phyloP scores from a whole-genome alignment of 1,140 invertebrate species.

The Pseudobourletiella spinata region DNA sequence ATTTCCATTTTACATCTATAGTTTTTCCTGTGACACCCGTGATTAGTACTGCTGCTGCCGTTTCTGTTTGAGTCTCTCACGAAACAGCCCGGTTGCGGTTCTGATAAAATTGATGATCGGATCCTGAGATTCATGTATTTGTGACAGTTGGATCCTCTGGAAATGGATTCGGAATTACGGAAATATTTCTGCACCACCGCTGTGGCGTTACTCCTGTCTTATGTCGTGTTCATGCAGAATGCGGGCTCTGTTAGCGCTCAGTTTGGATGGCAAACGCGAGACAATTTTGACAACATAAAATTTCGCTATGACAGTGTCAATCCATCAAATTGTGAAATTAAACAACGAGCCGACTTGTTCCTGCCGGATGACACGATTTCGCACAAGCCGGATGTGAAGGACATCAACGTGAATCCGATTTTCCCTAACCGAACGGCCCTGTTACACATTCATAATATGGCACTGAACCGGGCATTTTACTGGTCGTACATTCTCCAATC shows the following conservation, averaged over 20 bases:
- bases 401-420: constrained; percentile 87
- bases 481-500: constrained; percentile 93
- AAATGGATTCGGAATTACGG: too few species aligned
- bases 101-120: too few species aligned
- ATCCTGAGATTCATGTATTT: too few species aligned
- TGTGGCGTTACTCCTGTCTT: background rate
- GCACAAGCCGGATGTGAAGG: constrained; percentile 87
- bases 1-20: too few species aligned
- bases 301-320: constrained; percentile 66
- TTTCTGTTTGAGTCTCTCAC: too few species aligned
- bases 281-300: constrained; percentile 80
- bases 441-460: constrained; percentile 91
- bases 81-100: too few species aligned
- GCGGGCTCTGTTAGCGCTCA: constrained; percentile 48
- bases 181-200: background rate
- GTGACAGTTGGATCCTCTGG: too few species aligned
- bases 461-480: constrained; percentile 84
- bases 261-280: constrained; percentile 78
- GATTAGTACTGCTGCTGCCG: too few species aligned
- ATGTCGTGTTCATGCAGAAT: background rate
- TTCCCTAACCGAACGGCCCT: constrained; percentile 89
- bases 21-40: too few species aligned
- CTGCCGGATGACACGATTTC: constrained; percentile 74
- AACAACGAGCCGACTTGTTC: constrained; percentile 72
- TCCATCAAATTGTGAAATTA: constrained; percentile 75